These are phyloP conservation scores for Hermodice carunculata DNA, from an alignment of 2,888 invertebrate genomes.

Conservation along the genomic window DNA sequence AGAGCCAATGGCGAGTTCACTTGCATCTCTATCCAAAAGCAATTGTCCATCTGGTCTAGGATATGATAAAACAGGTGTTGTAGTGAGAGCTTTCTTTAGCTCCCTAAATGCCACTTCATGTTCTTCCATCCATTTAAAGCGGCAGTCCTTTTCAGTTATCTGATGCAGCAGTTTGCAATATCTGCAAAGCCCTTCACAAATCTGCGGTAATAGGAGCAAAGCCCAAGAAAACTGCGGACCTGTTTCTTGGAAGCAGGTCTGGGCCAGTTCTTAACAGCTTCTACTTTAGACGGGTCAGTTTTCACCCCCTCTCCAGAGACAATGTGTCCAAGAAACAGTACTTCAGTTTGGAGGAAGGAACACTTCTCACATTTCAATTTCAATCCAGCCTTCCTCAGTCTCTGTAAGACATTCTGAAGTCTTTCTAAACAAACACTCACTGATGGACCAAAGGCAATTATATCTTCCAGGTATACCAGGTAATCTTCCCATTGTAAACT, in stretches of 20 bases:
- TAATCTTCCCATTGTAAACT: slow-evolving; percentile 29
- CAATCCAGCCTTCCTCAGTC: too few species aligned
- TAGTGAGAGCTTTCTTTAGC: slow-evolving; percentile 6
- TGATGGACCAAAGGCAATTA: slow-evolving; percentile 35
- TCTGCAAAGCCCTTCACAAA: slow-evolving; percentile 15
- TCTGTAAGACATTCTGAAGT: too few species aligned
- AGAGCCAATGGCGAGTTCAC: slow-evolving; percentile 7
- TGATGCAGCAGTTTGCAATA: slow-evolving; percentile 1
- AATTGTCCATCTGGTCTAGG: background rate
- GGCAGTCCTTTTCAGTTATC: background rate
- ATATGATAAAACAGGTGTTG: slow-evolving; percentile 24
- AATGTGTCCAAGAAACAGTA: slow-evolving; percentile 23
- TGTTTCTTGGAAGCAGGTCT: slow-evolving; percentile 4
- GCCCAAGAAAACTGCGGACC: slow-evolving; percentile 13
- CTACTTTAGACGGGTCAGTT: slow-evolving; percentile 15
- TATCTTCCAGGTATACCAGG: slow-evolving; percentile 42
- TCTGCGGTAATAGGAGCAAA: slow-evolving; percentile 17
- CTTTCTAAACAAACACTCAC: slow-evolving; percentile 27
- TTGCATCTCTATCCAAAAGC: slow-evolving; percentile 19
- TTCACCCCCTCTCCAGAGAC: slow-evolving; percentile 5
- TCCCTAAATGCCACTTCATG: background rate
- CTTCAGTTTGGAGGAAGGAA: slow-evolving; percentile 19
- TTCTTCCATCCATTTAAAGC: slow-evolving; percentile 19
- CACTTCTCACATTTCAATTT: slow-evolving; percentile 46
- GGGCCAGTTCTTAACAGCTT: slow-evolving; percentile 1